Base-by-base conservation (phyloP, 1,140 invertebrate species). In the Adelges cooleyi region DNA sequence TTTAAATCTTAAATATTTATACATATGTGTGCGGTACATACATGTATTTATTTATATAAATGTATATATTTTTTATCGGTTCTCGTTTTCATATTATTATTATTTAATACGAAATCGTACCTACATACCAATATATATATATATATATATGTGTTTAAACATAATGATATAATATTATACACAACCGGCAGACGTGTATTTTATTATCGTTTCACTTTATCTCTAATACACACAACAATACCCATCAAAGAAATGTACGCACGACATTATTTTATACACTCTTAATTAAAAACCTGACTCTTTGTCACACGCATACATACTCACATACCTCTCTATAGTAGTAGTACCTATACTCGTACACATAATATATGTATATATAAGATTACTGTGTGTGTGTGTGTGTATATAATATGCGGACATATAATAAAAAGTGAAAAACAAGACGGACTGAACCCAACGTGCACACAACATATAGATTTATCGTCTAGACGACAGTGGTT, bases 221-320 rank as follows among this genome's bases (percentile, higher is more conserved):
- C 53, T 59, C 8, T 33, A 62, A 53, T 52, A 59, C 44, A 62
- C 29, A 44, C 56, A 62, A 62, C 56, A 62, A 62, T 62, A 62
- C 56, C 56, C 56, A 62, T 62, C 56, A 62, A 62, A 62, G 40
- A 27, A 62, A 62, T 33, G 42, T 48, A 48, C 13, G 56, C 56
- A 42, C 56, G 56, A 62, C 56, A 62, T 62, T 62, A 46, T 48
- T 62, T 46, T 62, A 48, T 48, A 48, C 56, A 46, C 56, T 62
- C 56, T 62, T 62, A 62, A 62, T 62, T 62, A 62, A 62, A 62
- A 62, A 62, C 56, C 56, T 48, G 56, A 62, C 42, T 62, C 56
- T 62, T 62, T 62, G 56, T 62, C 56, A 62, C 56, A 59, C 18
- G 11, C 18, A 59, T 22, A 23, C 33, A 22, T 33, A 29, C 49